Evolutionary conservation across 2,113 vertebrate species (phyloP), one percentile per base, ranked within the genome.

Genomic region (Cervus canadensis): DNA sequence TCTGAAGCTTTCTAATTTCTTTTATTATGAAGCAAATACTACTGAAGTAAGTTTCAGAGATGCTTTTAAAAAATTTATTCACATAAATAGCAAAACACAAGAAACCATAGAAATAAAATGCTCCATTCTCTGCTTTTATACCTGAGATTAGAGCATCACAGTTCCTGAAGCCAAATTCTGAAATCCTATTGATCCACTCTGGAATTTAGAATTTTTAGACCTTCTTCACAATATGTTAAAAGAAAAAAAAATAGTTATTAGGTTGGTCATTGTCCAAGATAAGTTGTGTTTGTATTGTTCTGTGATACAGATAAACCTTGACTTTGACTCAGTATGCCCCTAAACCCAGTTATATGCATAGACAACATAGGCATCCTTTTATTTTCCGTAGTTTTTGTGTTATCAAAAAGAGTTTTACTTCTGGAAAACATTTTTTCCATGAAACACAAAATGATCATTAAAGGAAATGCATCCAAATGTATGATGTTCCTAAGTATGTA

Each of bases 21-120:
- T 48, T 87, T 91, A 85, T 90, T 87, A 74, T 91, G 83, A 76
- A 87, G 45, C 48, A 94, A 91, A 96, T 84, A 97, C 40, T 67
- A 54, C n/a, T 87, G 60, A 94, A 57, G 60, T 43, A 56, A 91
- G 33, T 94, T 88, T 88, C 15, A 95, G 50, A 83, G 23, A 81
- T 36, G 59, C 4, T 94, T 95, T 83, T 71, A 33, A 91, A 91
- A 83, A 93, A 57, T 57, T 45, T 13, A 23, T 52, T 93, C 59
- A 91, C 9, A 50, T 56, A 84, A 93, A 57, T 95, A 87, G 59
- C 56, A 10, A 90, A 96, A 13, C n/a, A 64, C 1, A 43, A 45
- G 33, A 96, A 88, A 71, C 87, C 64, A 81, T 21, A 25, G 30
- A 96, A 87, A 81, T 85, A 19, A 74, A 92, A 92, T 59, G 7